These are phyloP conservation scores for Zaprionus lineosus DNA, from an alignment of 2,888 invertebrate species.

Conservation along the genomic window DNA sequence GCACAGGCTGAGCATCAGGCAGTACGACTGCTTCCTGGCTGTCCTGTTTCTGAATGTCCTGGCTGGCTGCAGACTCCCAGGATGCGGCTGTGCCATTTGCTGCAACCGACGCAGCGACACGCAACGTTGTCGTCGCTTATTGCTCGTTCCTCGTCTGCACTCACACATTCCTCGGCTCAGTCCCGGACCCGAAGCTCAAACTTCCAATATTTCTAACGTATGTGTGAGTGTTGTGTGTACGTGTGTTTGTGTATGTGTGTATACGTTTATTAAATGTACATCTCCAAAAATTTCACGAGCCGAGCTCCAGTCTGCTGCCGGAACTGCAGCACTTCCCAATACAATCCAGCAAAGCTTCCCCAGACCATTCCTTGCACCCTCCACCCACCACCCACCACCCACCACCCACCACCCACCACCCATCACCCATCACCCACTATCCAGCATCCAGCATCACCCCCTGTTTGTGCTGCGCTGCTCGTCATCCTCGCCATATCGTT, in stretches of 20 bases:
- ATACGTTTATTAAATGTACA: slow-evolving; percentile 65
- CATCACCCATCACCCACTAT: too few species aligned
- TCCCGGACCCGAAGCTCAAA: slow-evolving; percentile 34
- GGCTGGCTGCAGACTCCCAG: slow-evolving; percentile 6
- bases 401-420: background rate
- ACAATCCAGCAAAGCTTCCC: too few species aligned
- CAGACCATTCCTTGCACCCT: too few species aligned
- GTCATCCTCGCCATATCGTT: slow-evolving; percentile 19
- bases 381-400: background rate
- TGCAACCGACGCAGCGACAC: slow-evolving; percentile 8
- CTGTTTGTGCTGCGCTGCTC: slow-evolving; percentile 1
- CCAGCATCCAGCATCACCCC: background rate
- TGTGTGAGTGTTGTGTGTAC: background rate
- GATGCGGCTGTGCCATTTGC: slow-evolving; percentile 3
- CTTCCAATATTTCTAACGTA: slow-evolving; percentile 50
- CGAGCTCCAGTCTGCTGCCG: slow-evolving; percentile 9
- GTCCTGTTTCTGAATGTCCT: slow-evolving; percentile 14
- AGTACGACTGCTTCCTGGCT: slow-evolving; percentile 32
- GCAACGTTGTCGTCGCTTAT: slow-evolving; percentile 6
- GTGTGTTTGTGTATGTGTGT: slow-evolving; percentile 4
- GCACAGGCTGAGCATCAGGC: slow-evolving; percentile 1
- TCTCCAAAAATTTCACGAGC: slow-evolving; percentile 47
- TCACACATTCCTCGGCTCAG: slow-evolving; percentile 5
- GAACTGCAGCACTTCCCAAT: too few species aligned
- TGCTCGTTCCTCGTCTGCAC: slow-evolving; percentile 3